phyloP scores from a whole-genome alignment of 2,113 vertebrate species.

The Sander vitreus region DNA sequence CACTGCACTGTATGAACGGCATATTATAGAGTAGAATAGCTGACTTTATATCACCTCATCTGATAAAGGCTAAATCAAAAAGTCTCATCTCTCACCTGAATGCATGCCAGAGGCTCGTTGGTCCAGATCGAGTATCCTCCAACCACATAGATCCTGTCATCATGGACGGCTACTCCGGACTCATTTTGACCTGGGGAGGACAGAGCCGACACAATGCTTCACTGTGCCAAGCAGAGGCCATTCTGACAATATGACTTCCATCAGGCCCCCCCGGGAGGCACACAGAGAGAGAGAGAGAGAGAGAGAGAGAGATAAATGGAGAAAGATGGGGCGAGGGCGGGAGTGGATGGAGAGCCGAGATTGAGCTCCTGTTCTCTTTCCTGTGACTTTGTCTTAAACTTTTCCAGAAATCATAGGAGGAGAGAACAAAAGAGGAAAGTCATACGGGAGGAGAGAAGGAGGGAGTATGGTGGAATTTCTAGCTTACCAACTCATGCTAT shows the following conservation, averaged over 20 bases:
- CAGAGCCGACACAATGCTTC: slow-evolving; percentile 52
- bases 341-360: slow-evolving; percentile 11
- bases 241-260: slow-evolving; percentile 44
- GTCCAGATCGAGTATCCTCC: slow-evolving; percentile 99
- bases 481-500: too few species aligned
- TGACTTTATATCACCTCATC: not conserved
- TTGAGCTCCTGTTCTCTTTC: slow-evolving; percentile 35
- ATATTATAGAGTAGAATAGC: not conserved
- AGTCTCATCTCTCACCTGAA: slow-evolving; percentile 89
- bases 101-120: slow-evolving; percentile 97
- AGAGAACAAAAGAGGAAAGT: slow-evolving; percentile 37
- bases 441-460: slow-evolving; percentile 15
- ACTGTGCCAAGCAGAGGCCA: slow-evolving; percentile 46
- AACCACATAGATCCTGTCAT: slow-evolving; percentile 97
- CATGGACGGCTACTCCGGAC: slow-evolving; percentile 95
- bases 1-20: not conserved
- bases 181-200: slow-evolving; percentile 93
- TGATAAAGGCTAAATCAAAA: slow-evolving; percentile 11
- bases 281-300: slow-evolving; percentile 18
- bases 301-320: slow-evolving; percentile 46
- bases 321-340: slow-evolving; percentile 28
- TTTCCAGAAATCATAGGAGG: slow-evolving; percentile 32
- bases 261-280: slow-evolving; percentile 23
- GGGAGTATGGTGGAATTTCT: not conserved
- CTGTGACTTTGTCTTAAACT: slow-evolving; percentile 65